Conservation (phyloP, 1,140 invertebrate species). For the Lysiphlebus fabarum region DNA sequence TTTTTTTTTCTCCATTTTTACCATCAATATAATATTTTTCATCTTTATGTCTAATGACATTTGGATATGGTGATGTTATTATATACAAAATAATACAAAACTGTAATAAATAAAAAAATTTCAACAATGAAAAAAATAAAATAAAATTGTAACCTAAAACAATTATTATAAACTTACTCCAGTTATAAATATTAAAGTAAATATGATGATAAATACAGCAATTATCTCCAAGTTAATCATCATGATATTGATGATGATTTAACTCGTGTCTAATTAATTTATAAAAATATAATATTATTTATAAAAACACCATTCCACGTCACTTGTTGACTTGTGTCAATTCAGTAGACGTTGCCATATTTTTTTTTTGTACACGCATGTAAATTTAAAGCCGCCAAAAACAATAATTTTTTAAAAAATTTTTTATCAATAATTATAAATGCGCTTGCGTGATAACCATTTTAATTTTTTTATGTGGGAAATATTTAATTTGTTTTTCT, state of each 20-base stretch:
- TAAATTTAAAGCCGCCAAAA: no score
- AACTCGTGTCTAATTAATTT: background rate
- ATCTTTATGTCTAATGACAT: slow-evolving; percentile 64
- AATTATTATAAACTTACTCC: slow-evolving; percentile 17
- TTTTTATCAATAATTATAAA: no score
- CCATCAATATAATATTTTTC: slow-evolving; percentile 77
- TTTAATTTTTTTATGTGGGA: no score
- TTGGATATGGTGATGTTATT: slow-evolving; percentile 66
- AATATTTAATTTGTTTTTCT: no score
- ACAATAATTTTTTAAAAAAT: no score
- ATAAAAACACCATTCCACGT: slow-evolving; percentile 21
- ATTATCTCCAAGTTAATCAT: slow-evolving; percentile 18
- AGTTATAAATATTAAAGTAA: slow-evolving; percentile 4
- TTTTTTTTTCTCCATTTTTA: slow-evolving; percentile 54
- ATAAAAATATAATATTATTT: slow-evolving; percentile 1
- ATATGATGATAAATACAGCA: background rate
- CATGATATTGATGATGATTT: background rate
- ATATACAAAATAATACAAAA: slow-evolving; percentile 58
- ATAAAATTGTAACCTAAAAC: slow-evolving; percentile 25
- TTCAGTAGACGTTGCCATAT: background rate
- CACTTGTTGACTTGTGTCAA: slow-evolving; percentile 14
- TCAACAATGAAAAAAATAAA: slow-evolving; percentile 9
- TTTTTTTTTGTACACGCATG: no score
- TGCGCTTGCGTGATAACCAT: no score
- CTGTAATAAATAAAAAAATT: slow-evolving; percentile 50